These are phyloP conservation scores for Copsychus sechellarum DNA, from an alignment of 2,113 vertebrate species.

Conservation along the genomic window DNA sequence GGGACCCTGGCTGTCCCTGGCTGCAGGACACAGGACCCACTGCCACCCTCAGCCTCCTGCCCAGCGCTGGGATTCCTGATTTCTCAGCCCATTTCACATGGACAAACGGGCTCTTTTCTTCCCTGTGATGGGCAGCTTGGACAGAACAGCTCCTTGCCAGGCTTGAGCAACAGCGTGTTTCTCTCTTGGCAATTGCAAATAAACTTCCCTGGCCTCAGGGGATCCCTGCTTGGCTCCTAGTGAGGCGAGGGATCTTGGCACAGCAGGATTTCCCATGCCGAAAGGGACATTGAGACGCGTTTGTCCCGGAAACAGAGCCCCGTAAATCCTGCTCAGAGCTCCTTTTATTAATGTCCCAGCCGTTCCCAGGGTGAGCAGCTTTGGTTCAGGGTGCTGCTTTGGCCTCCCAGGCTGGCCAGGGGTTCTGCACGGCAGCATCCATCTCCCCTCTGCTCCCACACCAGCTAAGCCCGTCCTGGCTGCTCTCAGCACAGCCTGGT, in stretches of 20 bases:
- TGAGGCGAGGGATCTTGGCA: not conserved
- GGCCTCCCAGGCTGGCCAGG: not conserved
- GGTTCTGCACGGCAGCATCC: accelerated
- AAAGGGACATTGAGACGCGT: not conserved
- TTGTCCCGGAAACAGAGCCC: not conserved
- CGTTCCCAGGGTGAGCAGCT: not conserved
- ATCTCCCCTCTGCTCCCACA: not conserved
- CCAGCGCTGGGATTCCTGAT: accelerated
- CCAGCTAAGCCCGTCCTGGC: not conserved
- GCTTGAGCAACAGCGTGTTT: not conserved
- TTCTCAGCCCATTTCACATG: not conserved
- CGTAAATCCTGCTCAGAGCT: not conserved
- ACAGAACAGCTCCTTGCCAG: not conserved
- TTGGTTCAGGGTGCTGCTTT: not conserved
- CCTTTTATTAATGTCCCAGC: not conserved
- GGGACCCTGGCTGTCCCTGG: not conserved
- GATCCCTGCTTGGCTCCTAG: not conserved
- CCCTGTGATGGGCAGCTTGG: not conserved
- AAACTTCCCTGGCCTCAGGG: not conserved
- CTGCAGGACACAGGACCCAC: accelerated
- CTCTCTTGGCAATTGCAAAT: not conserved
- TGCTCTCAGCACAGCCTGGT: not conserved
- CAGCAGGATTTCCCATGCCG: not conserved
- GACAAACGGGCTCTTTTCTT: not conserved
- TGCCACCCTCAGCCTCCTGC: accelerated